phyloP scores from a whole-genome alignment of 1,140 invertebrate species.

The Hermetia illucens region DNA sequence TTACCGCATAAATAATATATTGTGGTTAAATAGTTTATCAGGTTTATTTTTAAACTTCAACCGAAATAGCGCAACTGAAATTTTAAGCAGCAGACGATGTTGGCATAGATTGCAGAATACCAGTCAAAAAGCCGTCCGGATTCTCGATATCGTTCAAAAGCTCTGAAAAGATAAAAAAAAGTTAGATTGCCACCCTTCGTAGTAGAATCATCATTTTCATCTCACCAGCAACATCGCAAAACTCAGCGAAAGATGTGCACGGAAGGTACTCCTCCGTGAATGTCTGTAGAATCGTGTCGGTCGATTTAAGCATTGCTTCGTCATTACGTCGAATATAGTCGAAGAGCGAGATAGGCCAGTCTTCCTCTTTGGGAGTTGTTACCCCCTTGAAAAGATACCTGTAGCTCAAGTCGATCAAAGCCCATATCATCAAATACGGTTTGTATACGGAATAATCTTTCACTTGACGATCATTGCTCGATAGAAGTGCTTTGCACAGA shows the following conservation, averaged over 20 bases:
- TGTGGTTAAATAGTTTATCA: no score
- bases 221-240: constrained; percentile 71
- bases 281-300: constrained; percentile 62
- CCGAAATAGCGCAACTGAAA: neutral
- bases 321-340: constrained; percentile 92
- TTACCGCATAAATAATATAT: no score
- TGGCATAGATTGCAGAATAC: constrained; percentile 21
- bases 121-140: constrained; percentile 23
- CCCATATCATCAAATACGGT: constrained; percentile 72
- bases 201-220: constrained; percentile 3
- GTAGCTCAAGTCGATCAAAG: constrained; percentile 62
- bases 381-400: constrained; percentile 53
- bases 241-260: constrained; percentile 77
- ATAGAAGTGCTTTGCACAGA: constrained; percentile 34
- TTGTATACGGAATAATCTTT: constrained; percentile 77
- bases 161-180: constrained; percentile 12
- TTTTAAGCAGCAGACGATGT: constrained; percentile 9
- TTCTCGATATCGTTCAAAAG: constrained; percentile 25
- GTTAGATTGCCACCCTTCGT: neutral
- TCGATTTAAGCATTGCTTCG: constrained; percentile 72
- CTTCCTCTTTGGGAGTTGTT: constrained; percentile 52
- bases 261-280: constrained; percentile 84
- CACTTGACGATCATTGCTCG: constrained; percentile 32
- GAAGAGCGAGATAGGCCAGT: constrained; percentile 78
- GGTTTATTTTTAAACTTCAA: no score